phyloP scores from a whole-genome alignment of 1,140 invertebrate genomes.

The Sitobion miscanthi region DNA sequence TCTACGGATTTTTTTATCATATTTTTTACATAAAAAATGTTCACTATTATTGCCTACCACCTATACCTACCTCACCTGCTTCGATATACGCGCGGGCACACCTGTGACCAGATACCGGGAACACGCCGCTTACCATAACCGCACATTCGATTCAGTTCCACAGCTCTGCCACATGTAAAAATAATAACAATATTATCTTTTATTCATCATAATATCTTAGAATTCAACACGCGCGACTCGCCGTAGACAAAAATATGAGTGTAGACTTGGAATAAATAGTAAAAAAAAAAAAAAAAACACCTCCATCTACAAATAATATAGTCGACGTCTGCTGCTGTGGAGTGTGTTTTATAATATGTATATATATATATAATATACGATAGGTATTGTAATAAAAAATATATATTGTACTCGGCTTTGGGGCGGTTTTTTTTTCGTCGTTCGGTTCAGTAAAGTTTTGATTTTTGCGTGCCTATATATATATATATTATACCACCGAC shows the following conservation, averaged over 20 bases:
- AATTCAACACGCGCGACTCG: neutral
- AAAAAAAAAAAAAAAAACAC: neutral
- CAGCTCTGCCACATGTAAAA: neutral
- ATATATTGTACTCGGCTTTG: neutral
- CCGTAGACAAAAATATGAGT: neutral
- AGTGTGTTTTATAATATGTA: neutral
- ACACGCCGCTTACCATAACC: too few species aligned
- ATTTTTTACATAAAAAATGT: neutral
- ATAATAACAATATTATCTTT: neutral
- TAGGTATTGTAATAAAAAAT: neutral
- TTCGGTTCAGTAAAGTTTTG: neutral
- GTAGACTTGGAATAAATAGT: neutral
- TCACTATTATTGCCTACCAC: neutral
- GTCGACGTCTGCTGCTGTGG: too few species aligned
- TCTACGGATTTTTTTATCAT: neutral
- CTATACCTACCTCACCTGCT: neutral
- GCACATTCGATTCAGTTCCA: neutral
- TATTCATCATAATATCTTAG: neutral
- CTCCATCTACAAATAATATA: neutral
- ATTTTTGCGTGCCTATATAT: neutral
- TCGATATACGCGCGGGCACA: neutral
- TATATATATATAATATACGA: too few species aligned
- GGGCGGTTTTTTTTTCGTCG: too few species aligned
- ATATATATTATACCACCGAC: neutral
- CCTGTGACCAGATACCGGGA: neutral